These are phyloP conservation scores for Sicus ferrugineus DNA, from an alignment of 2,888 invertebrate genomes.

Conservation along the genomic window DNA sequence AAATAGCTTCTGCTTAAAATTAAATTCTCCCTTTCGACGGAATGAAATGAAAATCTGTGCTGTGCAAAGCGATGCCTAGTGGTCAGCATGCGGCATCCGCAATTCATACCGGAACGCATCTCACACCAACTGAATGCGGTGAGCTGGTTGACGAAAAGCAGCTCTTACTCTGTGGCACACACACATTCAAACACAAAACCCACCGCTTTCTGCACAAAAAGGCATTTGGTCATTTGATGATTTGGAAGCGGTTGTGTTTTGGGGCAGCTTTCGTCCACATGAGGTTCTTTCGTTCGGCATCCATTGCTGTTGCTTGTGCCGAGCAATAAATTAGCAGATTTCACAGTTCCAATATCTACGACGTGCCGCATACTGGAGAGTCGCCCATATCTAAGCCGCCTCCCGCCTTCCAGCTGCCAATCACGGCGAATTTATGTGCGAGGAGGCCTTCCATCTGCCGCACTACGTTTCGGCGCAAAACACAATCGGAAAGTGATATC, in stretches of 20 bases:
- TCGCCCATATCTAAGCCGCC: not conserved
- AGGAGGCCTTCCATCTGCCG: conserved; percentile 9
- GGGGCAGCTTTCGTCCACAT: conserved; percentile 18
- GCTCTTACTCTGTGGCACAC: not conserved
- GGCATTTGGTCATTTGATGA: conserved; percentile 16
- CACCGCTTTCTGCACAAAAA: no score
- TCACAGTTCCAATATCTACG: conserved; percentile 24
- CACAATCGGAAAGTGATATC: conserved; percentile 27
- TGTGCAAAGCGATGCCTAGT: not conserved
- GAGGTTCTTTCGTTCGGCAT: conserved; percentile 18
- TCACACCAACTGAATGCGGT: not conserved
- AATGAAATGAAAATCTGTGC: conserved; percentile 12
- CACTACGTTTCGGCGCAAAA: not conserved
- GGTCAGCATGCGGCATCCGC: not conserved
- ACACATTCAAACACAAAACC: not conserved
- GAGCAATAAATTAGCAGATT: conserved; percentile 28
- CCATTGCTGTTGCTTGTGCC: not conserved
- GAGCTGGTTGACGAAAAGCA: not conserved
- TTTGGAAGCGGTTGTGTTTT: not conserved
- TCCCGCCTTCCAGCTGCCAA: not conserved
- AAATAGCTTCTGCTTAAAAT: conserved; percentile 35
- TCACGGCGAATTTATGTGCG: conserved; percentile 21
- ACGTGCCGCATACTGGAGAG: conserved; percentile 5
- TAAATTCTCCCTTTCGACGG: conserved; percentile 26
- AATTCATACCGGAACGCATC: not conserved